Base-by-base conservation (phyloP, 2,113 vertebrate genomes). In the Otus sunia region DNA sequence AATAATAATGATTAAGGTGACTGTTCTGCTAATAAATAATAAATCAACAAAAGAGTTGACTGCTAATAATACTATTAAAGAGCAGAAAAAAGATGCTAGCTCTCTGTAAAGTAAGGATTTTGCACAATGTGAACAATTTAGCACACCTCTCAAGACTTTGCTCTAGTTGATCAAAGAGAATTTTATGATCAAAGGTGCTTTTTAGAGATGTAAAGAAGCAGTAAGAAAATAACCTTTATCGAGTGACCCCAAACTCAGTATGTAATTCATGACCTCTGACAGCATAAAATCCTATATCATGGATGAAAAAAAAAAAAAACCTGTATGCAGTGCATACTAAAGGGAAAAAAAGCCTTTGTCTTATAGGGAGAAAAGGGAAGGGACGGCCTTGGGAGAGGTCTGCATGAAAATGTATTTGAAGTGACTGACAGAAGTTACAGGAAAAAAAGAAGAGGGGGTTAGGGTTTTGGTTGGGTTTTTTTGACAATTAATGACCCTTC, bases 121-220 rank as follows among this genome's bases (percentile, higher is more conserved):
- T 96, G 75, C 22, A 13, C 85, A 93, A 93, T 2, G 41, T 72
- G 94, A 96, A 94, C 89, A 91, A 76, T 96, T 96, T 96, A 97
- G 80, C 68, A 86, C 77, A 94, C 75, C 55, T 96, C 79, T 84
- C 85, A 96, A 97, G 92, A 90, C 78, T 90, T 95, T 88, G 30
- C 63, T 96, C 23, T 50, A 86, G 73, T 58, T 97, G 89, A 96
- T 97, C 95, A 97, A 97, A 97, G 95, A 93, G 92, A 96, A 97
- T 96, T 88, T 97, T 63, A 79, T 91, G 95, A 97, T 97, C 96
- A 98, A 96, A 97, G 89, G 60, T 93, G 53, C 87, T 94, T 95
- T 97, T 95, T 90, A 88, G 63, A 83, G 53, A 87, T 89, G 56
- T 92, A 89, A 96, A 95, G 75, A 75, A 87, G 47, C 47, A 94